phyloP scores from a whole-genome alignment of 2,797 vertebrate species.

The Sebastolobus altivelis region DNA sequence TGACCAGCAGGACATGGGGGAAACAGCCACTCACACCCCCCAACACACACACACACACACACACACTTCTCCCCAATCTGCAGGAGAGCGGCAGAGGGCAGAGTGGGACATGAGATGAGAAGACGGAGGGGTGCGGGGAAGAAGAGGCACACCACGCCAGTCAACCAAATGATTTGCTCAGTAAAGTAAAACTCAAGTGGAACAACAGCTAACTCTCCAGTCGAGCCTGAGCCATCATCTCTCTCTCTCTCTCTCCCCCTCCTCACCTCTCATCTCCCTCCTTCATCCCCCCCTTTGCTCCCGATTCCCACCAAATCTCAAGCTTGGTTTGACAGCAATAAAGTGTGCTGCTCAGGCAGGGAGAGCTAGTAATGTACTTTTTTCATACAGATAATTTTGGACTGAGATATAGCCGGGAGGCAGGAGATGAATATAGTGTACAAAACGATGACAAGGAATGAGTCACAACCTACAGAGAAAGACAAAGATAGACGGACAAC shows the following conservation, averaged over 20 bases:
- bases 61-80: constrained; percentile 26
- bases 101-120: constrained; percentile 61
- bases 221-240: constrained; percentile 61
- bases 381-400: constrained; percentile 69
- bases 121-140: constrained; percentile 2
- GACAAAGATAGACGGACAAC: constrained; percentile 44
- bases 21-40: constrained; percentile 15
- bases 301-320: constrained; percentile 78
- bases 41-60: background rate
- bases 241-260: background rate
- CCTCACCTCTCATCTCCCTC: constrained; percentile 26
- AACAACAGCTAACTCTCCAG: constrained; percentile 73
- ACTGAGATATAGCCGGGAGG: constrained; percentile 69
- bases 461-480: constrained; percentile 50
- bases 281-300: constrained; percentile 49
- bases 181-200: constrained; percentile 79
- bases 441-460: constrained; percentile 57
- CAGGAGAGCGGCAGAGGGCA: constrained; percentile 51
- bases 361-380: constrained; percentile 70
- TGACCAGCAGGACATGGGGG: constrained; percentile 47
- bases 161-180: constrained; percentile 82
- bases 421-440: constrained; percentile 64
- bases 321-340: constrained; percentile 82
- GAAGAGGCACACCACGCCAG: constrained; percentile 53
- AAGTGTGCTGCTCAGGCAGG: constrained; percentile 74